phyloP scores from a whole-genome alignment of 2,113 vertebrate genomes.

The Haemorhous mexicanus region DNA sequence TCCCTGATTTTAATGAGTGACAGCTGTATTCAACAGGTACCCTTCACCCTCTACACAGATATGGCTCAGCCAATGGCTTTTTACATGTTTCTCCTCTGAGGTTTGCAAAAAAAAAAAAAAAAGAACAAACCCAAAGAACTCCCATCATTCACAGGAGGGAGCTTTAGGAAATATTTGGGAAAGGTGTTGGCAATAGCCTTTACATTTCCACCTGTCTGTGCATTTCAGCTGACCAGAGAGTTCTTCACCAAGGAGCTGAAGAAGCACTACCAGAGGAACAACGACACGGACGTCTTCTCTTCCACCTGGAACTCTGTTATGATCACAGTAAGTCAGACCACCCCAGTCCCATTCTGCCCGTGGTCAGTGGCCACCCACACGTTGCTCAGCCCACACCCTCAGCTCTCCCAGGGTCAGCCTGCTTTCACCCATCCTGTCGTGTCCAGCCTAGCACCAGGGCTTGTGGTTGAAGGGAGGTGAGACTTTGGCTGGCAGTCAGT shows the following conservation, averaged over 20 bases:
- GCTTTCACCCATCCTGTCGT: accelerated
- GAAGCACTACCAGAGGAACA: slow-evolving; percentile 85
- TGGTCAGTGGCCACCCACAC: neutral
- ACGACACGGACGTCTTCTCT: slow-evolving; percentile 84
- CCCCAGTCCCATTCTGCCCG: accelerated
- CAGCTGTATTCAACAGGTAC: neutral
- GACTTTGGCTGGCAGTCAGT: neutral
- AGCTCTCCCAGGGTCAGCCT: neutral
- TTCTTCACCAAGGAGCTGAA: slow-evolving; percentile 91
- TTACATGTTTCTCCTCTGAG: neutral
- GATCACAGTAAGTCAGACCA: slow-evolving; percentile 82
- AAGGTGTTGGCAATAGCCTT: neutral
- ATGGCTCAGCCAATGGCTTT: neutral
- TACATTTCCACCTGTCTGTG: neutral
- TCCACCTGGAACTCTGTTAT: slow-evolving; percentile 92
- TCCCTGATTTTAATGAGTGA: neutral
- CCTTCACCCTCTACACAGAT: neutral
- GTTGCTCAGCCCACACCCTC: neutral
- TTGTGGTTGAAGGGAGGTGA: neutral
- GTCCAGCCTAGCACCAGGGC: neutral
- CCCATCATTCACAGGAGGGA: neutral
- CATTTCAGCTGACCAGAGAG: slow-evolving; percentile 84
- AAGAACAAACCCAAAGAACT: neutral
- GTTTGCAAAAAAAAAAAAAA: neutral
- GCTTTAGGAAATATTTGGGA: neutral